phyloP scores from a whole-genome alignment of 2,113 vertebrate genomes.

The Eublepharis macularius region DNA sequence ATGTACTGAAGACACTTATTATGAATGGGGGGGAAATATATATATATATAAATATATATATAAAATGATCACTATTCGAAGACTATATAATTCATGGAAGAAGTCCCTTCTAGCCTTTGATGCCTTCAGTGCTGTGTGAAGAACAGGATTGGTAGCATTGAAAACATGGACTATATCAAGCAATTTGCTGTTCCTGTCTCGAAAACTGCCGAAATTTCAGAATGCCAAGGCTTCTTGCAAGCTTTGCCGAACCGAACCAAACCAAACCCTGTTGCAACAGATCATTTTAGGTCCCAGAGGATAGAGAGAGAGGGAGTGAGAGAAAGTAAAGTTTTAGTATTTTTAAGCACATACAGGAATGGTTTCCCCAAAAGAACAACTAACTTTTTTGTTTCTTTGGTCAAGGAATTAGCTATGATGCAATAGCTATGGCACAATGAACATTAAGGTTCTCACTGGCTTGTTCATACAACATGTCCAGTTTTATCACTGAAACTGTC shows the following conservation, averaged over 20 bases:
- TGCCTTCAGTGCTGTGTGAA: constrained; percentile 67
- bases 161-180: constrained; percentile 63
- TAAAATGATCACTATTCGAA: constrained; percentile 60
- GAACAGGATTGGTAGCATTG: constrained; percentile 64
- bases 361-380: constrained; percentile 43
- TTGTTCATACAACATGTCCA: constrained; percentile 69
- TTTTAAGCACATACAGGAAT: constrained; percentile 69
- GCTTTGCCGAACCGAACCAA: constrained; percentile 65
- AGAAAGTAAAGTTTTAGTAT: constrained; percentile 58
- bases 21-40: background rate
- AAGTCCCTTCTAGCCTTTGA: constrained; percentile 58
- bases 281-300: constrained; percentile 59
- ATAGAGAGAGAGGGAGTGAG: constrained; percentile 31
- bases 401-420: constrained; percentile 71
- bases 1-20: constrained; percentile 77
- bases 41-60: background rate
- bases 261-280: constrained; percentile 37
- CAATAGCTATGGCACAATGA: constrained; percentile 75
- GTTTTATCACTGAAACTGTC: constrained; percentile 74
- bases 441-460: constrained; percentile 69
- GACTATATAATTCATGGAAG: constrained; percentile 58
- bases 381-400: constrained; percentile 52
- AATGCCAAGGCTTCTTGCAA: constrained; percentile 63
- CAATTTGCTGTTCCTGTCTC: constrained; percentile 67
- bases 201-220: constrained; percentile 59